phyloP scores from a whole-genome alignment of 2,888 invertebrate genomes.

The Tortricodes alternella region DNA sequence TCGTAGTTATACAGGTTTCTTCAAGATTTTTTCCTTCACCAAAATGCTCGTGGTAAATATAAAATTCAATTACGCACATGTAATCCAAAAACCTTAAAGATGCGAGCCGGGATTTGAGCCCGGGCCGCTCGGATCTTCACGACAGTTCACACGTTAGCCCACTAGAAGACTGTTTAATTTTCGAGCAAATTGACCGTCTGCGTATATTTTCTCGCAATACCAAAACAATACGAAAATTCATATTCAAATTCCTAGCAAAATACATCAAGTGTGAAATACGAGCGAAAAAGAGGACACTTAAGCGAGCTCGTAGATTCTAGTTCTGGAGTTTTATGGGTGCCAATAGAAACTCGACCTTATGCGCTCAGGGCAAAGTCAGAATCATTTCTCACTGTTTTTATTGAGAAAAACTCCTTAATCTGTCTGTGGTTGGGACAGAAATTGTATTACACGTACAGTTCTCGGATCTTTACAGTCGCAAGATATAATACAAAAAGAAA shows the following conservation, averaged over 20 bases:
- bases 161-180: background rate
- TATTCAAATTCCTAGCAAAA: constrained; percentile 27
- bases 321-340: constrained; percentile 5
- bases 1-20: too few relatives aligned
- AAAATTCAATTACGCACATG: too few relatives aligned
- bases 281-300: constrained; percentile 17
- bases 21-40: too few relatives aligned
- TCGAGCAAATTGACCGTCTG: background rate
- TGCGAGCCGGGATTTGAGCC: too few relatives aligned
- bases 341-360: constrained; percentile 21
- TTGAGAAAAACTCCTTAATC: background rate
- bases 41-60: too few relatives aligned
- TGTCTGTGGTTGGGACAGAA: background rate
- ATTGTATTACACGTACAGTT: too few relatives aligned
- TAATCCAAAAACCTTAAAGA: too few relatives aligned
- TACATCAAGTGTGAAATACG: constrained; percentile 28
- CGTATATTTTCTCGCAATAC: background rate
- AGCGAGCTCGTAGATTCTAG: constrained; percentile 18
- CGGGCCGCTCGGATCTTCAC: too few relatives aligned
- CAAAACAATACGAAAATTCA: constrained; percentile 24
- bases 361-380: constrained; percentile 3
- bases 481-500: background rate
- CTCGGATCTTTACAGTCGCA: too few relatives aligned
- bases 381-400: constrained; percentile 21
- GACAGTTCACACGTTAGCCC: background rate